Conservation (phyloP, 2,888 invertebrate species). For the Sesamia inferens region DNA sequence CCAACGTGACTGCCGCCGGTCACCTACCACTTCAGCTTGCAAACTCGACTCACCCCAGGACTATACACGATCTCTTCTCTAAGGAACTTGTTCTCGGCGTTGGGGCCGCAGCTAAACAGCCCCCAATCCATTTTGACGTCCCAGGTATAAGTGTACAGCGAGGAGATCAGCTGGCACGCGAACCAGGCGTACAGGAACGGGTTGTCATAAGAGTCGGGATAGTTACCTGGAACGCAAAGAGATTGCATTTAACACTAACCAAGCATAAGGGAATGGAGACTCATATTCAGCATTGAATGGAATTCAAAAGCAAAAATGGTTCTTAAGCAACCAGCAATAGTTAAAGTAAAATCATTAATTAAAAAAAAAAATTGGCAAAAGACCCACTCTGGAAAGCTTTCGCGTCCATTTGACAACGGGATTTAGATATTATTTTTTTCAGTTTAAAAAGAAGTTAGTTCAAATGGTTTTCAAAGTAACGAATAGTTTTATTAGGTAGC, state of each 20-base stretch:
- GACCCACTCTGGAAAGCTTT: background rate
- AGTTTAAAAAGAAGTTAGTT: background rate
- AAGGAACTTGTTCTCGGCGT: constrained; percentile 96
- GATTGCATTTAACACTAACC: background rate
- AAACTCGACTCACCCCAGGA: constrained; percentile 92
- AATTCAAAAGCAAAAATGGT: no score
- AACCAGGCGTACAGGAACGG: constrained; percentile 98
- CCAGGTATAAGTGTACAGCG: constrained; percentile 99
- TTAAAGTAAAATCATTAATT: no score
- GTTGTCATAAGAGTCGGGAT: constrained; percentile 92
- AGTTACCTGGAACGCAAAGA: constrained; percentile 82
- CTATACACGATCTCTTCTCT: constrained; percentile 99
- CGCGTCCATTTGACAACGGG: background rate
- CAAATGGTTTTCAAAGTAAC: no score
- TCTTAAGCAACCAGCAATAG: no score
- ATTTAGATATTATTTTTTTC: no score
- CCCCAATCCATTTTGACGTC: constrained; percentile 99
- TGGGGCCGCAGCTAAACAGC: constrained; percentile 95
- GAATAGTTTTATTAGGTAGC: no score
- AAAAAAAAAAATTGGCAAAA: no score
- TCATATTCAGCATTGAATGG: background rate
- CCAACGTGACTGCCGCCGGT: background rate
- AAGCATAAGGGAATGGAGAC: background rate
- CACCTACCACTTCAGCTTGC: background rate
- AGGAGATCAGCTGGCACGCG: constrained; percentile 94